Conservation (phyloP, 2,113 vertebrate genomes). For the human (Homo sapiens) region DNA sequence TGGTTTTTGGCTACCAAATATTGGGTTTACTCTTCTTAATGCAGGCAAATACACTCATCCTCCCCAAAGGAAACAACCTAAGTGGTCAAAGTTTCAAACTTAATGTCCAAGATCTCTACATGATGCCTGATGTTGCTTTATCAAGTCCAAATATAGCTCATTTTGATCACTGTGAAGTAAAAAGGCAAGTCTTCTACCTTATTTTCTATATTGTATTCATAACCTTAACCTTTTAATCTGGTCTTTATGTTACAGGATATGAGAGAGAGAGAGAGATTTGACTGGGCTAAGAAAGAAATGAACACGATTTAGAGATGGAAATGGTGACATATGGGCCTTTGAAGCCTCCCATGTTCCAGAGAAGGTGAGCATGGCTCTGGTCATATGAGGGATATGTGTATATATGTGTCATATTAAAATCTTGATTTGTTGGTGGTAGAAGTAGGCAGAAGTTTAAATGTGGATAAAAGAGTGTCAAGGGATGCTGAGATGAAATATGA, state of each 20-base stretch:
- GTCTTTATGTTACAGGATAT: neutral
- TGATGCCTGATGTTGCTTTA: neutral
- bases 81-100: neutral
- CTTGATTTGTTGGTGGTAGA: neutral
- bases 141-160: neutral
- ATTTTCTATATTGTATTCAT: neutral
- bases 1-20: neutral
- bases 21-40: neutral
- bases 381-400: neutral
- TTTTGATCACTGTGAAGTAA: neutral
- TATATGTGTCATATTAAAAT: neutral
- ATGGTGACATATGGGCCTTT: neutral
- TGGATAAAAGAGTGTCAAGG: neutral
- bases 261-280: neutral
- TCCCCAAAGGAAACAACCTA: neutral
- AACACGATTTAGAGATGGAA: neutral
- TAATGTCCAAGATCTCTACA: neutral
- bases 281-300: neutral
- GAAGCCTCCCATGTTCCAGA: neutral
- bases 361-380: neutral
- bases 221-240: neutral
- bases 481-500: neutral
- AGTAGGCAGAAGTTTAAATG: neutral
- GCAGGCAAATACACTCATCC: neutral
- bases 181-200: neutral